phyloP scores from a whole-genome alignment of 2,888 invertebrate genomes.

The Andrena fulva region DNA sequence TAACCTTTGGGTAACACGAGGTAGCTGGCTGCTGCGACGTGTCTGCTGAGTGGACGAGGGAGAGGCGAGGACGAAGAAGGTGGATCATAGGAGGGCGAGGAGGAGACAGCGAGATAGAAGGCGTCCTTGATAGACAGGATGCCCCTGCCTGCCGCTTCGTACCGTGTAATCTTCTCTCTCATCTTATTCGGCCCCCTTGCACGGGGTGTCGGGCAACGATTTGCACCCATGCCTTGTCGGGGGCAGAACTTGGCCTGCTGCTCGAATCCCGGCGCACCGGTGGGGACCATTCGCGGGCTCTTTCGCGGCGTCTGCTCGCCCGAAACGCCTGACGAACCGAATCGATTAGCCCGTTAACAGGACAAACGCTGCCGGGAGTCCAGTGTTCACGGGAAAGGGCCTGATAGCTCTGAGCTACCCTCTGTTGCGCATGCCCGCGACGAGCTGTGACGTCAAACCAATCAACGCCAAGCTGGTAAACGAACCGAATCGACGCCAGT shows the following conservation, averaged over 20 bases:
- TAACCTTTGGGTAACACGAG: constrained; percentile 69
- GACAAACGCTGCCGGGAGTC: neutral
- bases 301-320: constrained; percentile 20
- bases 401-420: too few species aligned
- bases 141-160: constrained; percentile 77
- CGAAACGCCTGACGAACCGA: neutral
- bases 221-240: constrained; percentile 73
- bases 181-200: constrained; percentile 77
- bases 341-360: neutral
- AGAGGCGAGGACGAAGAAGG: constrained; percentile 55
- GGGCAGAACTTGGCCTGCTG: constrained; percentile 55
- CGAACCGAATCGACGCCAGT: too few species aligned
- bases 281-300: constrained; percentile 46
- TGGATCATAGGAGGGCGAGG: constrained; percentile 72
- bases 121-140: constrained; percentile 82
- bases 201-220: constrained; percentile 76
- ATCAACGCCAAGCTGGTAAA: too few species aligned
- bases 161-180: constrained; percentile 79
- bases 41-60: constrained; percentile 49
- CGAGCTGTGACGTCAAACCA: too few species aligned
- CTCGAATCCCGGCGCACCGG: constrained; percentile 45
- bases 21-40: constrained; percentile 67
- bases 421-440: too few species aligned
- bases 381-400: too few species aligned
- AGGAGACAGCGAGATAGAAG: constrained; percentile 76